Base-by-base conservation (phyloP, 2,113 vertebrate species). In the Albula glossodonta region DNA sequence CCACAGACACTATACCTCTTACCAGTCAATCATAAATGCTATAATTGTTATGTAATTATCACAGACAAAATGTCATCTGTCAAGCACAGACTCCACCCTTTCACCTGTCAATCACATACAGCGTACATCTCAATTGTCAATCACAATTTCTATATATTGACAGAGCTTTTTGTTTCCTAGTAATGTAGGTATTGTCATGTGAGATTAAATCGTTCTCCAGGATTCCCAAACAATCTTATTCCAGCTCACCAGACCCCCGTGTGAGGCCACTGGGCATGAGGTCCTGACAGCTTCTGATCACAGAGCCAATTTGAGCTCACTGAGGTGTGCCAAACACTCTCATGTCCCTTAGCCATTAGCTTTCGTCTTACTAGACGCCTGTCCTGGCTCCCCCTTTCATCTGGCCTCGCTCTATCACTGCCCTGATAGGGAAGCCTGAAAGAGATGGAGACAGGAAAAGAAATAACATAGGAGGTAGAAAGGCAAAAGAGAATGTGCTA, bases 231-330 rank as follows among this genome's bases (percentile, higher is more conserved):
- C 10, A 41, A 22, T 57, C 53, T 11, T 48, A 60, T 53, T 17
- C 9, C 52, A 41, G 31, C 31, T 41, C 31, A 17, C 81, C 81
- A 57, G 12, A 13, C 53, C 52, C 53, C 15, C 53, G 1, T 41
- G 31, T 7, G 51, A 25, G 31, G 81, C 22, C n/a, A 31, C 81
- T 31, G 81, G n/a, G 53, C 22, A 53, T 13, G 31, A 41, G 41
- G n/a, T n/a, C 8, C 52, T 13, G 81, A 15, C 81, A 82, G 81
- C 22, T 60, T 60, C n/a, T 82, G 60, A 82, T 82, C 81, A 82
- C 53, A 82, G 25, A 82, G n/a, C 53, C 81, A 56, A 82, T 82
- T 82, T 25, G 52, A 53, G 31, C 51, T 82, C 53, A 57, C 53
- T 60, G 52, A 82, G 81, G 81, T n/a, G 52, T 82, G 52, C 13